phyloP scores from a whole-genome alignment of 2,113 vertebrate genomes.

The Channa maculata region DNA sequence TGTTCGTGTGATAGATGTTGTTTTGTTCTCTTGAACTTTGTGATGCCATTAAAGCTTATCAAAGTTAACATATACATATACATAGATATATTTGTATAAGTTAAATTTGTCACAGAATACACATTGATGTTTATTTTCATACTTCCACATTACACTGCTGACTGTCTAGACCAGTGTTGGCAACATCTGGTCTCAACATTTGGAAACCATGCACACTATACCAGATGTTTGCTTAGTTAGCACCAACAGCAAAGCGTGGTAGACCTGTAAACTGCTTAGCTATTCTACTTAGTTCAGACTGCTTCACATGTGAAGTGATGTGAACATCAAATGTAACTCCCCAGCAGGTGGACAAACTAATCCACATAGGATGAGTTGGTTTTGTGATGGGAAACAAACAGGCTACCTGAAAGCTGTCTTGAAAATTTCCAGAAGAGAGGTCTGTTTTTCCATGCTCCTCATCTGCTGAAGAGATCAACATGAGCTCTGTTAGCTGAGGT shows the following conservation, averaged over 20 bases:
- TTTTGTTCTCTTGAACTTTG: too few species aligned
- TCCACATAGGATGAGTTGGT: background rate
- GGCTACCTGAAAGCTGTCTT: conserved; percentile 90
- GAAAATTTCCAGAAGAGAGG: conserved; percentile 87
- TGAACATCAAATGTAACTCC: conserved; percentile 8
- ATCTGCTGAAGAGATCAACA: conserved; percentile 82
- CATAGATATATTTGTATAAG: too few species aligned
- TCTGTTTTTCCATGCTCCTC: conserved; percentile 93
- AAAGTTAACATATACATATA: too few species aligned
- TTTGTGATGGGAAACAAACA: conserved; percentile 23
- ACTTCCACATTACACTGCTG: conserved; percentile 17
- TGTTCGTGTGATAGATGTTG: too few species aligned
- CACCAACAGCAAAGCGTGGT: conserved; percentile 31
- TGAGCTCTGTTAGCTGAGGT: conserved; percentile 24
- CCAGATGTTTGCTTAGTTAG: conserved; percentile 58
- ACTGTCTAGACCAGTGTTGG: conserved; percentile 8
- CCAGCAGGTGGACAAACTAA: background rate
- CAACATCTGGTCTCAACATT: conserved; percentile 53
- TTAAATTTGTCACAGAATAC: background rate
- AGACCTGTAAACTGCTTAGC: conserved; percentile 32
- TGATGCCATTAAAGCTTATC: too few species aligned
- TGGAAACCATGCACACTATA: conserved; percentile 35
- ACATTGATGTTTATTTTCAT: conserved; percentile 22
- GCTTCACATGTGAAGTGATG: background rate
- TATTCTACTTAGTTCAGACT: background rate